Evolutionary conservation across 1,140 invertebrate genomes (phyloP).

Genomic region (Eurosta solidaginis): DNA sequence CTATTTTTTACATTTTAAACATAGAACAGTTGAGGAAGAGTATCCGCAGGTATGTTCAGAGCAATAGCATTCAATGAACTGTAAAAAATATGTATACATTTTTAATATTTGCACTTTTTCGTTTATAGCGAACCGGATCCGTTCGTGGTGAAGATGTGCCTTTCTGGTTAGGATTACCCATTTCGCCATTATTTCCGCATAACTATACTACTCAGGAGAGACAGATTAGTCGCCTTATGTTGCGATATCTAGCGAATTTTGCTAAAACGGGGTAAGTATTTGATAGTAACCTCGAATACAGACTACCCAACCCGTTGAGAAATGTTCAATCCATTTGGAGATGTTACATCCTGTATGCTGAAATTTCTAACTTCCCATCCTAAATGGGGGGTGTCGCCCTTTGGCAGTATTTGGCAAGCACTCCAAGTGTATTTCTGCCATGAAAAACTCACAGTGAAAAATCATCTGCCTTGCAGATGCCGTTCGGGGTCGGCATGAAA

Average conservation of each 20-base stretch:
- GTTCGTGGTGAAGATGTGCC: constrained; percentile 94
- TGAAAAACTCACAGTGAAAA: too few relatives aligned
- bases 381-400: too few relatives aligned
- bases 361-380: too few relatives aligned
- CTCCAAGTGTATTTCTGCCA: too few relatives aligned
- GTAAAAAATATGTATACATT: not conserved
- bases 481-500: too few relatives aligned
- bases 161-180: constrained; percentile 88
- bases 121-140: constrained; percentile 69
- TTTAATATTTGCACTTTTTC: not conserved
- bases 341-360: not conserved
- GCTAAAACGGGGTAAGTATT: constrained; percentile 76
- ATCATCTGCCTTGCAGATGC: too few relatives aligned
- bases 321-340: too few relatives aligned
- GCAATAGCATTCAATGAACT: not conserved
- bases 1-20: constrained; percentile 88
- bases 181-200: constrained; percentile 70
- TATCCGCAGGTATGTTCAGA: constrained; percentile 70
- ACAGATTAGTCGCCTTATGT: constrained; percentile 73
- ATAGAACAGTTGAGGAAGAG: constrained; percentile 74
- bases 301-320: too few relatives aligned
- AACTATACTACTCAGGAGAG: constrained; percentile 77
- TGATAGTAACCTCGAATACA: not conserved
- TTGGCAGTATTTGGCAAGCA: too few relatives aligned
- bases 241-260: constrained; percentile 84